Percentiles rank a stretch among this genome's conserved stretches.
Evolutionary conservation across 1,140 invertebrate species (phyloP).

Genomic region (Heliconius melpomene): DNA sequence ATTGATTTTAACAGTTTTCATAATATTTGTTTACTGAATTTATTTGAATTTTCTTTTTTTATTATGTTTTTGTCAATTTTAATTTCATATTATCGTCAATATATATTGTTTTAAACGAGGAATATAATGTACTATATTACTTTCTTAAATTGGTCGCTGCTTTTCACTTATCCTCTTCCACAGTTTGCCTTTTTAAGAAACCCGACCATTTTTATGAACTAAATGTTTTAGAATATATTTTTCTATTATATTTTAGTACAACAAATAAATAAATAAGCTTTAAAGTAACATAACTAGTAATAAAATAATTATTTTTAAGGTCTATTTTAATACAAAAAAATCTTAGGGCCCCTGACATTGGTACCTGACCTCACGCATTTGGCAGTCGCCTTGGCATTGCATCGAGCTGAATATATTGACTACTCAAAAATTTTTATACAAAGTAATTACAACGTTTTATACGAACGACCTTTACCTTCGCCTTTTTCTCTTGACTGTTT

Average conservation of each 20-base stretch:
- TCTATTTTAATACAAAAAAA: constrained; percentile 25
- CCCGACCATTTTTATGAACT: no score
- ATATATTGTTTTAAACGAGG: no score
- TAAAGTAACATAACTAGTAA: neutral
- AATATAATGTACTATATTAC: no score
- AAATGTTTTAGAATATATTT: no score
- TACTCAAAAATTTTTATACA: constrained; percentile 57
- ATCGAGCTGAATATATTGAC: constrained; percentile 34
- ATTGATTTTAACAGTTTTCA: neutral
- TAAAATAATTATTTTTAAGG: neutral
- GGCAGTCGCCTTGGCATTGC: constrained; percentile 77
- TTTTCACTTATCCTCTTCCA: no score
- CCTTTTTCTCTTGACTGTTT: constrained; percentile 44
- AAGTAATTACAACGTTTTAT: constrained; percentile 54
- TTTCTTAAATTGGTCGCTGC: no score
- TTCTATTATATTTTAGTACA: no score
- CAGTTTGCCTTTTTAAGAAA: no score
- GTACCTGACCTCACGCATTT: constrained; percentile 70
- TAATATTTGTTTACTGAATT: neutral
- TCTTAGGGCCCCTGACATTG: constrained; percentile 76
- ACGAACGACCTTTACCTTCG: constrained; percentile 60
- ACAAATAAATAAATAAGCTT: no score
- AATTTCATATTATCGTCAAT: no score
- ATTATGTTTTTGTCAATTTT: neutral
- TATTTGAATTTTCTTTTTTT: neutral